Percentiles rank a stretch among this genome's conserved stretches.
Conservation (phyloP, 2,888 invertebrate species). For the Sesamia inferens region DNA sequence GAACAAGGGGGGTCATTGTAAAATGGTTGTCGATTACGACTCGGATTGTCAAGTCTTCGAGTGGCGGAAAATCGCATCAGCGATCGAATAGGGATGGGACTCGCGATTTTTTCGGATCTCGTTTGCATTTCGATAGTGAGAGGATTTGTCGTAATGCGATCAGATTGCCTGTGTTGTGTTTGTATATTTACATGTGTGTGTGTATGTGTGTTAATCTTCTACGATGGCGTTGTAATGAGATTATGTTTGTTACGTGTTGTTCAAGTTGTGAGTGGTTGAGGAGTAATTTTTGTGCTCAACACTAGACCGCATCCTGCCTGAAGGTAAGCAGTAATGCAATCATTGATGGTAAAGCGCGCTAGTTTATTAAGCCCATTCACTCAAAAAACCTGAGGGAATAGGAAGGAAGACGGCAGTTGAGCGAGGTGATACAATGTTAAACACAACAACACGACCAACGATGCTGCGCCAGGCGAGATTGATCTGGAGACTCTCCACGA, state of each 20-base stretch:
- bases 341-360: too few species aligned
- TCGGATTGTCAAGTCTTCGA: slow-evolving; percentile 80
- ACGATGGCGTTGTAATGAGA: slow-evolving; percentile 23
- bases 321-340: too few species aligned
- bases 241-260: slow-evolving; percentile 26
- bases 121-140: slow-evolving; percentile 67
- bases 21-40: slow-evolving; percentile 69
- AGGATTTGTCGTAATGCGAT: slow-evolving; percentile 62
- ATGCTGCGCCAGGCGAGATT: too few species aligned
- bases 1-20: slow-evolving; percentile 28
- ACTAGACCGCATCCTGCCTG: too few species aligned
- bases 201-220: slow-evolving; percentile 36
- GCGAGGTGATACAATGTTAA: too few species aligned
- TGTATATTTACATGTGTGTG: slow-evolving; percentile 27
- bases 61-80: slow-evolving; percentile 85
- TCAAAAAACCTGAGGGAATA: too few species aligned
- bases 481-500: too few species aligned
- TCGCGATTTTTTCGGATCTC: slow-evolving; percentile 59
- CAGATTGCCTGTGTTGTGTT: slow-evolving; percentile 38
- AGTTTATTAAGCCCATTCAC: too few species aligned
- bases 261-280: background rate
- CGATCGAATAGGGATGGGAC: slow-evolving; percentile 66
- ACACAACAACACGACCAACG: too few species aligned
- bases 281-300: background rate
- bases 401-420: too few species aligned